phyloP scores from a whole-genome alignment of 2,888 invertebrate species.

The Branchellion lobata region DNA sequence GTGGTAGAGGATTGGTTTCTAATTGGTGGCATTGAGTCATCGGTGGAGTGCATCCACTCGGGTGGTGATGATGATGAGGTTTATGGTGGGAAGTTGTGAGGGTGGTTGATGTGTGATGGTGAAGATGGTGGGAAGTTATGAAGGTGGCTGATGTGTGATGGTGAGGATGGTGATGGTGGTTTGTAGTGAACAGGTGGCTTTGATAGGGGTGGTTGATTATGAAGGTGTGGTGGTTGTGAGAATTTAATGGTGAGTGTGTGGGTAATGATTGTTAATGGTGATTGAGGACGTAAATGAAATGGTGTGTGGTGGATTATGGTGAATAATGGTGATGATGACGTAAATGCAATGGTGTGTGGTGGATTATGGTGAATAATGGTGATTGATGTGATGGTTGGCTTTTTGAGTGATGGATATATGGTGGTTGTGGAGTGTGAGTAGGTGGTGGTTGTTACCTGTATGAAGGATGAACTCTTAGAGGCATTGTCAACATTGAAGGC shows the following conservation, averaged over 20 bases:
- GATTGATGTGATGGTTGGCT: background rate
- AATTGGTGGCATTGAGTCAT: no score
- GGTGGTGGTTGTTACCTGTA: conserved; percentile 36
- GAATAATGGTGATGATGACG: background rate
- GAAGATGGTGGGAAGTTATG: background rate
- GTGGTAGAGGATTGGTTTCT: no score
- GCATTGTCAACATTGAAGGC: conserved; percentile 47
- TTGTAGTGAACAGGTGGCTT: background rate
- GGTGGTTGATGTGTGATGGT: background rate
- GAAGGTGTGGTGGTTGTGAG: background rate
- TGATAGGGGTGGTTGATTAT: background rate
- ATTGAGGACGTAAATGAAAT: no score
- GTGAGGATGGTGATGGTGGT: background rate
- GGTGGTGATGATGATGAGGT: background rate
- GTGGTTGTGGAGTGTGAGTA: background rate
- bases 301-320: background rate
- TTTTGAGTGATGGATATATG: background rate
- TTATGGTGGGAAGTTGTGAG: background rate
- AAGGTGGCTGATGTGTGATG: background rate
- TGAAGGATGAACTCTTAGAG: conserved; percentile 44
- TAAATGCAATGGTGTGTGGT: background rate
- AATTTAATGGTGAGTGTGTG: background rate
- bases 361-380: background rate
- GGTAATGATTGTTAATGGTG: background rate
- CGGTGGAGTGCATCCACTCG: background rate